A percentile compares a stretch with the other conserved stretches of the same genome.
These are phyloP conservation scores for Trialeurodes vaporariorum DNA, from an alignment of 1,140 invertebrate genomes.

Conservation along the genomic window DNA sequence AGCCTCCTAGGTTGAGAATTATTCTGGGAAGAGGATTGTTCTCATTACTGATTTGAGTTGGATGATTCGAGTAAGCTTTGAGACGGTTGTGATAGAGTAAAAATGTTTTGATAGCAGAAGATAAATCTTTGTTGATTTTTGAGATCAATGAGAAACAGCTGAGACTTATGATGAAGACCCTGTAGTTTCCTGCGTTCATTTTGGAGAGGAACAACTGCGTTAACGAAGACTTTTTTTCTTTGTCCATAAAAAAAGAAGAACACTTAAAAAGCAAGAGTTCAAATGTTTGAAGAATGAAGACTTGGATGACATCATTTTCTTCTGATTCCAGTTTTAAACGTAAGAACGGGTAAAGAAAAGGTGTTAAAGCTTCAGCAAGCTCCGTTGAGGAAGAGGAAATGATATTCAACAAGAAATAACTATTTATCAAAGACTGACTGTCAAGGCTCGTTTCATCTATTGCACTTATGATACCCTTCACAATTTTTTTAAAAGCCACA, in stretches of 20 bases:
- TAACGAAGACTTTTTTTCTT: background rate
- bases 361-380: background rate
- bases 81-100: background rate
- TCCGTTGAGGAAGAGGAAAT: background rate
- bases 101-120: background rate
- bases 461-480: too few species aligned
- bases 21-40: too few species aligned
- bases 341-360: background rate
- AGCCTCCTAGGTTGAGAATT: too few species aligned
- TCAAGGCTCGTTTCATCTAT: too few species aligned
- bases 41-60: too few species aligned
- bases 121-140: background rate
- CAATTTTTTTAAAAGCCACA: too few species aligned
- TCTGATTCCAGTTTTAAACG: background rate
- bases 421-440: too few species aligned
- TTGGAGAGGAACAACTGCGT: background rate
- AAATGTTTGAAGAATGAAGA: background rate
- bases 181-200: background rate
- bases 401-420: background rate
- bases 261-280: background rate
- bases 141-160: background rate
- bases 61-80: too few species aligned
- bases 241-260: background rate
- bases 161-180: background rate
- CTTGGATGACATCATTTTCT: background rate